Conservation (phyloP, 2,888 invertebrate species). For the Scrobipalpa atriplicella region DNA sequence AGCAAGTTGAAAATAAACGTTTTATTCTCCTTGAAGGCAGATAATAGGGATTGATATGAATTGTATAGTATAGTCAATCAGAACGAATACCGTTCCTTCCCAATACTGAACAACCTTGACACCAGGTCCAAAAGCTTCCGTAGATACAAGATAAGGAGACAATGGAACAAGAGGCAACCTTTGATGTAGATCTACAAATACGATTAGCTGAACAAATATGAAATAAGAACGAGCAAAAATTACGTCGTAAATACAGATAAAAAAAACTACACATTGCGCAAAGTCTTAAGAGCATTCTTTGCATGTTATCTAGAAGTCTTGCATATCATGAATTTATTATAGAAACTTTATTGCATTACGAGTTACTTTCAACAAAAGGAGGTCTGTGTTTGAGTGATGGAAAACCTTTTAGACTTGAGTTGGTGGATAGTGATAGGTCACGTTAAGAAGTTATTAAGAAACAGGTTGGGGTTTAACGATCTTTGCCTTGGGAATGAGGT, state of each 20-base stretch:
- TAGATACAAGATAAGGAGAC: slow-evolving; percentile 14
- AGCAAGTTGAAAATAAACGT: no score
- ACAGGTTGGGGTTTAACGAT: no score
- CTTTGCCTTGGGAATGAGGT: no score
- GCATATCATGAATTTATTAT: not conserved
- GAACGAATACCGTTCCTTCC: not conserved
- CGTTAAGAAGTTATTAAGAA: no score
- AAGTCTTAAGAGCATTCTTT: not conserved
- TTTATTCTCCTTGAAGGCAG: no score
- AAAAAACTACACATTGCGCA: slow-evolving; percentile 1
- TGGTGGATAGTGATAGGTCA: no score
- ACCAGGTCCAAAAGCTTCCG: not conserved
- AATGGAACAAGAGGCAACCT: slow-evolving; percentile 1
- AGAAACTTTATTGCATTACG: not conserved
- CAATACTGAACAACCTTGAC: not conserved
- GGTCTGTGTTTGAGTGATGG: no score
- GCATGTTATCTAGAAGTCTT: not conserved
- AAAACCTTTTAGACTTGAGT: no score
- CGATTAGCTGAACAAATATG: not conserved
- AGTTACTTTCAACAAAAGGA: no score
- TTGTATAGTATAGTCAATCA: no score
- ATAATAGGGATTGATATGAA: no score
- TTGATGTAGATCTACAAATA: not conserved
- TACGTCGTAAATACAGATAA: slow-evolving; percentile 6
- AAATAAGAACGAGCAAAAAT: not conserved